These are phyloP conservation scores for Zaprionus gabonicus DNA, from an alignment of 1,140 invertebrate genomes.

Conservation along the genomic window DNA sequence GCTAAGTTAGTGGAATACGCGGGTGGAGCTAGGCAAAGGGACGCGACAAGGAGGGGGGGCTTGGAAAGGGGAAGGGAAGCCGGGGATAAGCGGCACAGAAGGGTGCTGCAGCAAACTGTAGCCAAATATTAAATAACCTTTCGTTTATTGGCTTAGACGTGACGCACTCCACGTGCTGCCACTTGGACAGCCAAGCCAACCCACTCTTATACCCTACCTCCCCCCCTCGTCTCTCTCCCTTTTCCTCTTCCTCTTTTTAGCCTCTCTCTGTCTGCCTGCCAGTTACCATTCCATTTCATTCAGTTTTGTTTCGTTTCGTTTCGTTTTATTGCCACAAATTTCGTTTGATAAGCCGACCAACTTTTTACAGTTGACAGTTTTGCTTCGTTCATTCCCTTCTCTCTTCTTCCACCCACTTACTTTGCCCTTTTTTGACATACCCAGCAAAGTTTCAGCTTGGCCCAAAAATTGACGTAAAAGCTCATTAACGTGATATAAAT, in stretches of 20 bases:
- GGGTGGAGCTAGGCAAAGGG: not conserved
- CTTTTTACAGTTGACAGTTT: constrained; percentile 78
- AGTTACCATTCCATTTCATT: constrained; percentile 25
- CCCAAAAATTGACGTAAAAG: constrained; percentile 74
- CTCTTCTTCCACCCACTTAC: not conserved
- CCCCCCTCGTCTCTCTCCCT: not conserved
- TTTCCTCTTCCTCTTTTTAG: not conserved
- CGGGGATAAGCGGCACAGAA: constrained; percentile 1
- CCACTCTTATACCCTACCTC: too few species aligned
- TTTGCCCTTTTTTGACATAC: not conserved
- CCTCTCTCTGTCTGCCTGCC: constrained; percentile 1
- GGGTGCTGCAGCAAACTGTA: constrained; percentile 46
- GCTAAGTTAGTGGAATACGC: constrained; percentile 50
- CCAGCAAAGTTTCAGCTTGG: constrained; percentile 23
- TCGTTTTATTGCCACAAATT: constrained; percentile 81
- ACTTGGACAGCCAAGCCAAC: constrained; percentile 10
- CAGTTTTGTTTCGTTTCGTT: constrained; percentile 50
- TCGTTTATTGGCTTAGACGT: constrained; percentile 79
- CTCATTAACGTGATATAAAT: constrained; percentile 83
- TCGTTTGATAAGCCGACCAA: constrained; percentile 75
- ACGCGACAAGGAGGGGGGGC: not conserved
- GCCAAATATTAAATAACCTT: constrained; percentile 82
- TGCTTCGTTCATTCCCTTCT: constrained; percentile 34
- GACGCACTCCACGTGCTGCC: constrained; percentile 48
- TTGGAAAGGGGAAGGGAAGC: too few species aligned